Percentiles rank a stretch among this genome's conserved stretches.
Conservation (phyloP, 2,113 vertebrate species). For the Tor tambroides region DNA sequence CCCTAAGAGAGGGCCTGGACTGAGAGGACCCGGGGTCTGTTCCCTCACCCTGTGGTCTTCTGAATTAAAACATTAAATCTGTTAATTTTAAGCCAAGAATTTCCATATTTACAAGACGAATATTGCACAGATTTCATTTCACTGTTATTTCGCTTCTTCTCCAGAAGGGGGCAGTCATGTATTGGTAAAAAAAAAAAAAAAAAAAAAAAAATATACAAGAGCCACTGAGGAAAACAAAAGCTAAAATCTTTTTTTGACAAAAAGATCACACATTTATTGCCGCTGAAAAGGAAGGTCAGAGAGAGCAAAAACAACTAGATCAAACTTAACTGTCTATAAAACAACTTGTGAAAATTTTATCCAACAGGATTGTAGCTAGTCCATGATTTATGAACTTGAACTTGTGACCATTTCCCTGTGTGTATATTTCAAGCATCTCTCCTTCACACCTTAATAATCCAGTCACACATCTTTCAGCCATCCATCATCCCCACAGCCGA, state of each 20-base stretch:
- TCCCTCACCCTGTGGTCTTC: conserved; percentile 93
- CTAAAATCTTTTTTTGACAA: neutral
- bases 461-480: conserved; percentile 3
- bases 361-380: neutral
- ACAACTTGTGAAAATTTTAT: neutral
- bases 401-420: neutral
- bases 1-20: conserved; percentile 87
- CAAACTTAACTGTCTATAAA: neutral
- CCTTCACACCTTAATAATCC: neutral
- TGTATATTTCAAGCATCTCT: neutral
- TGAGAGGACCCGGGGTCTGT: conserved; percentile 81
- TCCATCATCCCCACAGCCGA: neutral
- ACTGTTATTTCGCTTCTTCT: neutral
- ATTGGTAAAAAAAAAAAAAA: conserved; percentile 16
- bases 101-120: neutral
- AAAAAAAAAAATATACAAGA: neutral
- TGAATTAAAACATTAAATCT: conserved; percentile 54
- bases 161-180: conserved; percentile 20
- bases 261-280: neutral
- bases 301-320: neutral
- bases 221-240: neutral
- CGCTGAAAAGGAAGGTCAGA: neutral
- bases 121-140: neutral
- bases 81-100: neutral
- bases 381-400: neutral